phyloP scores from a whole-genome alignment of 2,113 vertebrate genomes.

The Cinclus mexicanus region DNA sequence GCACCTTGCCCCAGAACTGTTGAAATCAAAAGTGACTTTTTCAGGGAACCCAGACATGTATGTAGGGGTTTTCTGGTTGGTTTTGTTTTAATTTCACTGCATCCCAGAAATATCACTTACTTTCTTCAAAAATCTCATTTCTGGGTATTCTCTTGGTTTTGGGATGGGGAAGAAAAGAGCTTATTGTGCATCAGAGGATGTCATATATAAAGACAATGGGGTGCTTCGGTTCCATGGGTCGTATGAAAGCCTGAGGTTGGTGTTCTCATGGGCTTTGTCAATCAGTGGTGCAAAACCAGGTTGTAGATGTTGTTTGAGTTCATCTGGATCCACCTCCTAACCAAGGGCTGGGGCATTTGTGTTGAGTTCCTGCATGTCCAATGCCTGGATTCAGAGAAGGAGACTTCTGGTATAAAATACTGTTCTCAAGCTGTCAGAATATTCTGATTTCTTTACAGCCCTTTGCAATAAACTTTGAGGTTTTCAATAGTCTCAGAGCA shows the following conservation, averaged over 20 bases:
- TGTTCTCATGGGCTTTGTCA: neutral
- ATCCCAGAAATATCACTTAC: neutral
- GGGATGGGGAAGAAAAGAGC: neutral
- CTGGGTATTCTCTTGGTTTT: neutral
- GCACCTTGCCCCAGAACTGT: neutral
- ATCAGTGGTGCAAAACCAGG: neutral
- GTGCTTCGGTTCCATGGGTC: neutral
- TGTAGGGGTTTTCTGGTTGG: fast-evolving
- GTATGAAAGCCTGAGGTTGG: neutral
- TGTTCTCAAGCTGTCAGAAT: neutral
- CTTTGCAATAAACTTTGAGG: neutral
- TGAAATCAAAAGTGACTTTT: neutral
- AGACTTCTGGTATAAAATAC: neutral
- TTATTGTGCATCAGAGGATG: neutral
- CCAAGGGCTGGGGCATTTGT: fast-evolving
- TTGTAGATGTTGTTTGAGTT: neutral
- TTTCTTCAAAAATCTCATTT: neutral
- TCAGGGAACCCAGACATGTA: fast-evolving
- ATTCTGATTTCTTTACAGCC: neutral
- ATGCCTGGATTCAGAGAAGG: neutral
- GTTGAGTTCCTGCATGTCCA: neutral
- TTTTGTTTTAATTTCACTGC: neutral
- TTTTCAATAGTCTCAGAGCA: neutral
- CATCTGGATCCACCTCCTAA: neutral
- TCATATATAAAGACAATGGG: fast-evolving